Evolutionary conservation across 2,113 vertebrate genomes (phyloP).

Genomic region (Seriola rivoliana): DNA sequence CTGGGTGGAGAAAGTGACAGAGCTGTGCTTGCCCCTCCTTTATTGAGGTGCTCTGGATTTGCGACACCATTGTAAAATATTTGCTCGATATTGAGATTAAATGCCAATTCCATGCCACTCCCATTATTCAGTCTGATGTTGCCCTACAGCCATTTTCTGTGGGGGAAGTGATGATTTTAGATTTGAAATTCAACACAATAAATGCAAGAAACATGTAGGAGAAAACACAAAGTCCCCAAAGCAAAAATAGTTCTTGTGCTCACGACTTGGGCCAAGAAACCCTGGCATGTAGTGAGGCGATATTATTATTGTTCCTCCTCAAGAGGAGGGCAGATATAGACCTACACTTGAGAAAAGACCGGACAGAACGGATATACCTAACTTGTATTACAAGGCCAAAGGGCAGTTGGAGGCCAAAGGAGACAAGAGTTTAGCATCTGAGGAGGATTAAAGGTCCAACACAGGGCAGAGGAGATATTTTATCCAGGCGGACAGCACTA

Average conservation of each 20-base stretch:
- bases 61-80: not conserved
- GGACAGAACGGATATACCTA: not conserved
- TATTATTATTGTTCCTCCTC: not conserved
- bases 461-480: not conserved
- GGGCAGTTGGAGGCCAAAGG: not conserved
- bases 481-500: not conserved
- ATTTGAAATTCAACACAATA: not conserved
- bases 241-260: not conserved
- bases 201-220: not conserved
- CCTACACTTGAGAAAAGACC: not conserved
- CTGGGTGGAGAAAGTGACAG: not conserved
- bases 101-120: not conserved
- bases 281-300: not conserved
- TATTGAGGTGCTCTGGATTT: conserved; percentile 8
- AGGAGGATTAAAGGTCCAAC: not conserved
- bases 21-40: not conserved
- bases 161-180: too few relatives aligned
- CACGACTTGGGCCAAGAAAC: not conserved
- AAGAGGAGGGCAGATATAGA: not conserved
- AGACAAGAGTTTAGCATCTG: not conserved
- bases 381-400: conserved; percentile 2
- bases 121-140: conserved; percentile 8
- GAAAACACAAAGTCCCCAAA: not conserved
- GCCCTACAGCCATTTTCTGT: not conserved
- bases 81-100: not conserved